These are phyloP conservation scores for Athene cunicularia DNA, from an alignment of 2,113 vertebrate species.

Conservation along the genomic window DNA sequence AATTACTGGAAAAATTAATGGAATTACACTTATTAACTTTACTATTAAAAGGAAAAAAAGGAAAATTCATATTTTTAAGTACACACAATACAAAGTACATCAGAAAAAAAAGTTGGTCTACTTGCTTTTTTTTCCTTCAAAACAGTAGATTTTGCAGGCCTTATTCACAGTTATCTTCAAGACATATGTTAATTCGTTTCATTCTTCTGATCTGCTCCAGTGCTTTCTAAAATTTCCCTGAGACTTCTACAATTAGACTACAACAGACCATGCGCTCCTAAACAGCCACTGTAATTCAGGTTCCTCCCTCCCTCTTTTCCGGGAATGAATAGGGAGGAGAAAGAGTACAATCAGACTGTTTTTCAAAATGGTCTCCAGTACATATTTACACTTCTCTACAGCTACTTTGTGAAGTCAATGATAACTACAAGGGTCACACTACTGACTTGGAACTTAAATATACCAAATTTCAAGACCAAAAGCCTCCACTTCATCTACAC, in stretches of 20 bases:
- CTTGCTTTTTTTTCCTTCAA: slow-evolving; percentile 15
- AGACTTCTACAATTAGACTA: background rate
- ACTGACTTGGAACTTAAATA: background rate
- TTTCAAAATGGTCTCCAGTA: background rate
- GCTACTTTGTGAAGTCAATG: background rate
- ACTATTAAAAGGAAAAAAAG: background rate
- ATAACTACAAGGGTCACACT: background rate
- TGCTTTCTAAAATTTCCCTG: slow-evolving; percentile 5
- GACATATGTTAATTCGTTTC: background rate
- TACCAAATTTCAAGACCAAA: background rate
- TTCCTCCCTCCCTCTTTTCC: background rate
- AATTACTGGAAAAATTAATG: background rate
- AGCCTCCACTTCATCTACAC: background rate
- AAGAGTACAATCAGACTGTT: background rate
- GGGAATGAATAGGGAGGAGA: background rate
- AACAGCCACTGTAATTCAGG: background rate
- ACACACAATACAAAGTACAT: background rate
- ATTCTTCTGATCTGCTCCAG: slow-evolving; percentile 3
- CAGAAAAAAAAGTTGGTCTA: background rate
- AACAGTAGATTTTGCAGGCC: slow-evolving; percentile 7
- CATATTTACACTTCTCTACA: background rate
- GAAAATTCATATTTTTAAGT: background rate
- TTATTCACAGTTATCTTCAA: slow-evolving; percentile 33
- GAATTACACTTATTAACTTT: background rate
- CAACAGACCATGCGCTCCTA: background rate